Evolutionary conservation across 2,113 vertebrate genomes (phyloP).

Genomic region (Loxodonta africana): DNA sequence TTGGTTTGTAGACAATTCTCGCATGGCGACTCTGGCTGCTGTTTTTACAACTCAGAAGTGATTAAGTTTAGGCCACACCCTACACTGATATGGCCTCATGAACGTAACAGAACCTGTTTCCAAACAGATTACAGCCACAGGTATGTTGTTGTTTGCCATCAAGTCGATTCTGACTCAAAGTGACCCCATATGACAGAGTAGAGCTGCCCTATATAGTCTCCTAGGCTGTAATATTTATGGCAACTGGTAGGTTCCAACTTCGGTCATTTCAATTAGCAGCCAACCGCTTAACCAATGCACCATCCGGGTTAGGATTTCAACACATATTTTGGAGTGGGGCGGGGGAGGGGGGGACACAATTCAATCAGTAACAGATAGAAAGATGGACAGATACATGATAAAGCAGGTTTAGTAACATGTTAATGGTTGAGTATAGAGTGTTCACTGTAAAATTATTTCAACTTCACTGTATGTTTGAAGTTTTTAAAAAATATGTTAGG

Average conservation of each 20-base stretch:
- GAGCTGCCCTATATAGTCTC: background rate
- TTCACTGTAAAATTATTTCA: background rate
- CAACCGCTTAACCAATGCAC: background rate
- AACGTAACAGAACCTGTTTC: background rate
- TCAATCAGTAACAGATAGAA: too few species aligned
- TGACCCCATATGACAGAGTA: background rate
- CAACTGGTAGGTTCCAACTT: background rate
- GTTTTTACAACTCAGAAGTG: background rate
- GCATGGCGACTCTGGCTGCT: background rate
- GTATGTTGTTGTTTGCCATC: background rate
- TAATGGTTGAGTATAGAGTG: too few species aligned
- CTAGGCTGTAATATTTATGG: background rate
- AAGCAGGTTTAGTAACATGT: background rate
- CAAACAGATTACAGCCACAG: background rate
- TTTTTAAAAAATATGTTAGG: background rate
- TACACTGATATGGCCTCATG: background rate
- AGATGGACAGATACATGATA: accelerated
- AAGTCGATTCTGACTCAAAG: background rate
- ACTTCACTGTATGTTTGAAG: background rate
- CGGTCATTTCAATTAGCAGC: background rate
- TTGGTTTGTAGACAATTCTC: background rate
- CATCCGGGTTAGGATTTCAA: background rate
- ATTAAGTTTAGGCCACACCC: background rate
- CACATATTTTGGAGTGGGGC: background rate
- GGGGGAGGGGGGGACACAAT: background rate